A percentile compares a stretch with the other conserved stretches of the same genome.
Conservation (phyloP, 1,140 invertebrate species). For the Melanaphis sacchari region DNA sequence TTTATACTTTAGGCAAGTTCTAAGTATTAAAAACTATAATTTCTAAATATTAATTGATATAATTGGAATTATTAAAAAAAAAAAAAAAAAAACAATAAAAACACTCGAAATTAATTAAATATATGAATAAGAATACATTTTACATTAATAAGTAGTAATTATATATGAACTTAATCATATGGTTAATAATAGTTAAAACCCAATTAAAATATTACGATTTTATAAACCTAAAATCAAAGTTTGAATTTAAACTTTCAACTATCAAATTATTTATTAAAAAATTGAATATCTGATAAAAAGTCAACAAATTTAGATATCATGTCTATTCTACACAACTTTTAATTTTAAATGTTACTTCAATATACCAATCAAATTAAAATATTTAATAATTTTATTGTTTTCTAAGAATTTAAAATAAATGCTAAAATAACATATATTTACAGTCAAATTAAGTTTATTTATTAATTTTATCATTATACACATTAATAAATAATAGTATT, state of each 20-base stretch:
- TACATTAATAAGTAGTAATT: background rate
- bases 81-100: background rate
- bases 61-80: background rate
- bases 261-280: no score
- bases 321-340: no score
- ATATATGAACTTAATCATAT: background rate
- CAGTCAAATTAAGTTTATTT: no score
- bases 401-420: background rate
- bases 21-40: background rate
- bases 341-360: no score
- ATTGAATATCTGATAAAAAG: no score
- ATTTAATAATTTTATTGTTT: background rate
- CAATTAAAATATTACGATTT: background rate
- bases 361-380: background rate
- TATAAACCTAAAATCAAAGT: background rate
- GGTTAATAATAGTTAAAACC: background rate
- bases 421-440: no score
- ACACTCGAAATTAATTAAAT: background rate
- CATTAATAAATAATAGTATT: no score
- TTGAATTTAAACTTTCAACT: no score
- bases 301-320: no score
- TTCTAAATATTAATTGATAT: background rate
- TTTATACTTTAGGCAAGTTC: background rate
- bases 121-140: background rate
- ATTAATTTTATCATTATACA: no score